A percentile compares a stretch with the other conserved stretches of the same genome.
These are phyloP conservation scores for Ceratothoa steindachneri DNA, from an alignment of 2,888 invertebrate genomes.

Conservation along the genomic window DNA sequence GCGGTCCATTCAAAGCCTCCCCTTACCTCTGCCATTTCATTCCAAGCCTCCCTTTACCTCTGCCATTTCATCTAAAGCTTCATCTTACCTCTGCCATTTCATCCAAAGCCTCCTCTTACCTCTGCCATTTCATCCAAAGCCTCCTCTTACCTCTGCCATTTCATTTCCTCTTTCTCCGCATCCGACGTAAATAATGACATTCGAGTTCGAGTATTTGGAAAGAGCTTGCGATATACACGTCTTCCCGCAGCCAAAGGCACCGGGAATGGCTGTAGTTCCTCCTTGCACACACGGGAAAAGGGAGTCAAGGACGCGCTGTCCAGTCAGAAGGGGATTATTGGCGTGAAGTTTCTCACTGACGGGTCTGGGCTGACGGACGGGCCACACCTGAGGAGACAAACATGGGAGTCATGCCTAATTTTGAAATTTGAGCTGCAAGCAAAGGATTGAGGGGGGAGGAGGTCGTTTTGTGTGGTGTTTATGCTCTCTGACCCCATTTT, in stretches of 20 bases:
- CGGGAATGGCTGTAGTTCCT: constrained; percentile 97
- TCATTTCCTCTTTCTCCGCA: constrained; percentile 99
- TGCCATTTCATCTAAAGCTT: too few species aligned
- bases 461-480: too few species aligned
- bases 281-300: constrained; percentile 96
- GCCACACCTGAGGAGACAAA: constrained; percentile 73
- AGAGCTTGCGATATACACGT: constrained; percentile 99
- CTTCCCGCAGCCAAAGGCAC: constrained; percentile 99
- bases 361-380: constrained; percentile 95
- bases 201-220: constrained; percentile 99
- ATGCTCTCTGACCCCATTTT: too few species aligned
- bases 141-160: constrained; percentile 94
- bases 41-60: too few species aligned
- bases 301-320: constrained; percentile 95
- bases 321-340: constrained; percentile 95
- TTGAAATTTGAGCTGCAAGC: too few species aligned
- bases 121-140: too few species aligned
- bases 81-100: too few species aligned
- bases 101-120: too few species aligned
- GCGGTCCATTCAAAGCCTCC: too few species aligned
- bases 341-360: constrained; percentile 96
- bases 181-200: constrained; percentile 98
- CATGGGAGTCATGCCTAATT: too few species aligned
- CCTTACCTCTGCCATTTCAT: too few species aligned
- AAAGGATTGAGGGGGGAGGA: too few species aligned